Evolutionary conservation across 2,797 vertebrate species (phyloP), one percentile per base, ranked within the genome.

Genomic region (Myiotriccus ornatus): DNA sequence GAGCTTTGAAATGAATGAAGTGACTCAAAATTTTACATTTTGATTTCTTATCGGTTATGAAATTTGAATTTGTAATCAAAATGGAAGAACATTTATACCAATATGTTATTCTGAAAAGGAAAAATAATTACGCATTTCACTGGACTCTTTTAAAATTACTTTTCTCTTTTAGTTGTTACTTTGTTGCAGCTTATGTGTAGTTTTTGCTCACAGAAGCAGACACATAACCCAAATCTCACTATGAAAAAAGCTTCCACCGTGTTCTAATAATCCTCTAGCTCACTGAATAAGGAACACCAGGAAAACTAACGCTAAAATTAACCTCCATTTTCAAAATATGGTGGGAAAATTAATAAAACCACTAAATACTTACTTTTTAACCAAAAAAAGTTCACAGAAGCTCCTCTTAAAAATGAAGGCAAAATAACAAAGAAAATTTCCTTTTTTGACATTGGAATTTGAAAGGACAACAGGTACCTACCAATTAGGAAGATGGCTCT

Each of bases 401-500:
- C 0, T 59, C 8, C 32, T 79, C 7, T 23, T 69, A 32, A 62
- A 84, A 57, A 23, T 30, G 22, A 47, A 70, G 5, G 17, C 12
- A 49, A 88, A 94, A 37, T 32, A 73, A 41, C 17, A 65, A 62
- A 63, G 14, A 30, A 68, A 57, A 87, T 0, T 22, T 75, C 75
- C 19, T 7, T 56, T 74, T 85, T 62, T 47, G n/a, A 35, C 10
- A 14, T 1, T 14, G 32, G 43, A 84, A 41, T 82, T 69, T 9
- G 46, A 77, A 87, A 83, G 44, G 2, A 44, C 27, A 5, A 22
- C 13, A 30, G 18, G 41, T 35, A 96, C 98, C 81, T 96, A 98
- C 98, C 98, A 34, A 98, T 97, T 23, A 99, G 89, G 91, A 99
- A 98, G 95, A 99, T 99, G 65, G 98, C 97, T 64, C 97, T 98